phyloP scores from a whole-genome alignment of 2,113 vertebrate species.

The Microcebus jonahi region DNA sequence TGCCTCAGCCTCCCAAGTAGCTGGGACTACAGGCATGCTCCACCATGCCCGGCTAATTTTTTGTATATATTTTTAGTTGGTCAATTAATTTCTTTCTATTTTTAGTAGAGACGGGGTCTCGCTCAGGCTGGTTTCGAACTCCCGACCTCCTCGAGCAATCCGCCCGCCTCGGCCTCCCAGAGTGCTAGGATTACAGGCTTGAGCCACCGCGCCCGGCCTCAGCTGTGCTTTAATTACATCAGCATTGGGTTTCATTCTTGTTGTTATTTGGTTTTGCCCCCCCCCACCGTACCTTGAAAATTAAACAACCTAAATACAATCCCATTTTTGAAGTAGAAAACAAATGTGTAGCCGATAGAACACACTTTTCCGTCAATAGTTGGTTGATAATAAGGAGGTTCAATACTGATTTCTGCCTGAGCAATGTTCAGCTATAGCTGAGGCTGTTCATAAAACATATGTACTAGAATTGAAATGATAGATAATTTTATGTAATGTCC shows the following conservation, averaged over 20 bases:
- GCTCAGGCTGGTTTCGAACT: too few relatives aligned
- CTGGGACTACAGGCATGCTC: too few relatives aligned
- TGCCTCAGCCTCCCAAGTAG: too few relatives aligned
- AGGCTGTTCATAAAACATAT: neutral
- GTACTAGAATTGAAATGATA: neutral
- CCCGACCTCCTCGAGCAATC: too few relatives aligned
- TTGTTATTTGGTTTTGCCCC: neutral
- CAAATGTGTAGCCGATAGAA: neutral
- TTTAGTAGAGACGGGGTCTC: too few relatives aligned
- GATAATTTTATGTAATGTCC: neutral
- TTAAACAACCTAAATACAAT: slow-evolving; percentile 12
- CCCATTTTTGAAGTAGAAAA: slow-evolving; percentile 33
- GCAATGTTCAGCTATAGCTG: neutral
- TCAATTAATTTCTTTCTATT: too few relatives aligned
- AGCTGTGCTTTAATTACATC: neutral
- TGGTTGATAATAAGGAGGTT: neutral
- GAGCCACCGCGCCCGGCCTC: too few relatives aligned
- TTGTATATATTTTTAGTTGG: too few relatives aligned
- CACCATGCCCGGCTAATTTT: too few relatives aligned
- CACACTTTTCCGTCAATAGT: neutral
- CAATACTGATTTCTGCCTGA: neutral
- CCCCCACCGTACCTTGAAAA: neutral
- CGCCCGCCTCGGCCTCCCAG: too few relatives aligned
- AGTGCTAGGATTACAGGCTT: too few relatives aligned
- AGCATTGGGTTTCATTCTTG: neutral